Conservation (phyloP, 2,888 invertebrate species). For the Serrognathus titanus region DNA sequence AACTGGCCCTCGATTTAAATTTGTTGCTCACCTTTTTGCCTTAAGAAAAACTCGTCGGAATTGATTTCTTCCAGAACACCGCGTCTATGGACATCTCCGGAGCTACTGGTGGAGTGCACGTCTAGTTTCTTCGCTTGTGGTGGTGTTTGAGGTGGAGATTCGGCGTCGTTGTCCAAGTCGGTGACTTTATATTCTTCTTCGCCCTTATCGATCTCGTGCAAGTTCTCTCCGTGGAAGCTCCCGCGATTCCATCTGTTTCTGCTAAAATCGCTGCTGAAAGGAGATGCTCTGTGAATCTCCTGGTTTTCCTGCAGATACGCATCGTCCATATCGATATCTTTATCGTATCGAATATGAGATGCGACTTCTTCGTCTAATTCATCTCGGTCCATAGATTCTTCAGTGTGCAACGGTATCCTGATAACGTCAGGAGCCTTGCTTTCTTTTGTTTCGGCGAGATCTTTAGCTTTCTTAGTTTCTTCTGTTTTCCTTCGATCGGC, state of each 20-base stretch:
- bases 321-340: constrained; percentile 47
- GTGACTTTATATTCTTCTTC: constrained; percentile 32
- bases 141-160: constrained; percentile 15
- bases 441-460: constrained; percentile 18
- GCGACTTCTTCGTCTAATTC: constrained; percentile 22
- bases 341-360: constrained; percentile 43
- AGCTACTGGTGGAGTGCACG: constrained; percentile 19
- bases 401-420: constrained; percentile 43
- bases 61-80: constrained; percentile 81
- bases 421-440: constrained; percentile 29
- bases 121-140: constrained; percentile 11
- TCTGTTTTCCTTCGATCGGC: constrained; percentile 38
- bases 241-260: constrained; percentile 46
- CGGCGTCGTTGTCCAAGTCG: constrained; percentile 15
- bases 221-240: constrained; percentile 36
- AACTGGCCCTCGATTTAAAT: too few species aligned
- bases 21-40: constrained; percentile 58
- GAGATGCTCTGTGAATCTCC: constrained; percentile 49
- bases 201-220: constrained; percentile 5
- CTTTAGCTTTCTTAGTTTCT: constrained; percentile 29
- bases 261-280: constrained; percentile 36
- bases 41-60: constrained; percentile 82
- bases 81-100: constrained; percentile 41
- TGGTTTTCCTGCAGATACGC: constrained; percentile 56
- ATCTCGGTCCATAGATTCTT: constrained; percentile 44